Percentiles rank a stretch among this genome's conserved stretches.
Evolutionary conservation across 2,888 invertebrate genomes (phyloP).

Genomic region (Ochlodes sylvanus): DNA sequence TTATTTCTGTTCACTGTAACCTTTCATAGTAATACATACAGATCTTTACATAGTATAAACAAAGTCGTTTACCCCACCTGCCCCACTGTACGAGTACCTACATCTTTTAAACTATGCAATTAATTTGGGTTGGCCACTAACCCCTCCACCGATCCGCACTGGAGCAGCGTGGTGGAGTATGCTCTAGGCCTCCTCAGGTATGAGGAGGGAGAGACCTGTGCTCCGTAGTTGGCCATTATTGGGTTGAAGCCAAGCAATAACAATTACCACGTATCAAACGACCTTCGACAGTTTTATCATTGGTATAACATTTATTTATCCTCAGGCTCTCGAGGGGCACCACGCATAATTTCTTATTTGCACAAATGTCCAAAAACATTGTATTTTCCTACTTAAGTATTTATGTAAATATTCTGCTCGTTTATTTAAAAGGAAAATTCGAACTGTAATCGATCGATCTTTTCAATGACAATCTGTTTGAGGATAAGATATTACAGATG

Average conservation of each 20-base stretch:
- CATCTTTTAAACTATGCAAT: too few relatives aligned
- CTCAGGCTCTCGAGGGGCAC: constrained; percentile 20
- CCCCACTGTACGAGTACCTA: too few relatives aligned
- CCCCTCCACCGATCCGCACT: too few relatives aligned
- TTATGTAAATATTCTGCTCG: constrained; percentile 6
- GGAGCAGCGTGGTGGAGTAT: too few relatives aligned
- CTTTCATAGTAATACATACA: too few relatives aligned
- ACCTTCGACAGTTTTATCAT: constrained; percentile 15
- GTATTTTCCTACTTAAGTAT: constrained; percentile 26
- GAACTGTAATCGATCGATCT: constrained; percentile 19
- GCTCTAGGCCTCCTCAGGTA: too few relatives aligned
- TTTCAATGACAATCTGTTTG: constrained; percentile 24
- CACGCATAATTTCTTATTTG: constrained; percentile 25
- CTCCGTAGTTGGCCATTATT: too few relatives aligned
- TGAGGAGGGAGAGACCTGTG: too few relatives aligned
- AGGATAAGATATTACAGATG: constrained; percentile 10
- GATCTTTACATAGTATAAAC: too few relatives aligned
- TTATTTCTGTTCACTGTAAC: too few relatives aligned
- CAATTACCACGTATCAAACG: background rate
- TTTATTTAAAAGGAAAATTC: constrained; percentile 32
- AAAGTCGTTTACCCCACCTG: too few relatives aligned
- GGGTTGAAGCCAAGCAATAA: background rate
- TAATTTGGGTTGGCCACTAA: too few relatives aligned
- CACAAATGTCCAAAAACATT: constrained; percentile 22
- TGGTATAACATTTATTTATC: constrained; percentile 18